Percentiles rank a stretch among this genome's conserved stretches.
These are phyloP conservation scores for Falco columbarius DNA, from an alignment of 2,797 vertebrate genomes.

Conservation along the genomic window DNA sequence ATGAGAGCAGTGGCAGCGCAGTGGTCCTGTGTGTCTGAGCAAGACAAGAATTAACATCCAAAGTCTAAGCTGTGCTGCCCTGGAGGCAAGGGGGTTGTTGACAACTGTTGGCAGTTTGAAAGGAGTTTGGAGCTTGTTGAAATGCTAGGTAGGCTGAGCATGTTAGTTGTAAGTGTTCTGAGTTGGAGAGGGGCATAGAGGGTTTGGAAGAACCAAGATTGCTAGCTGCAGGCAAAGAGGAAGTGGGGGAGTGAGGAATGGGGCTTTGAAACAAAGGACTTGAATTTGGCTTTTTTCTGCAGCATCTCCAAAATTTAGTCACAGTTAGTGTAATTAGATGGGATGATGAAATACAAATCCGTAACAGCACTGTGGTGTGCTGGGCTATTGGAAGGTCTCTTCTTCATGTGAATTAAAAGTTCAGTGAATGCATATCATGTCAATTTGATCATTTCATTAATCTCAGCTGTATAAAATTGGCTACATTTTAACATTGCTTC, in stretches of 20 bases:
- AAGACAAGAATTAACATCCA: not conserved
- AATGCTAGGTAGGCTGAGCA: not conserved
- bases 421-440: not conserved
- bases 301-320: not conserved
- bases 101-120: not conserved
- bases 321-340: not conserved
- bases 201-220: not conserved
- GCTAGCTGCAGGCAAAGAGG: not conserved
- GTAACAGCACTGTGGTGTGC: not conserved
- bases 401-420: not conserved
- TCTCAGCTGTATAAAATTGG: constrained; percentile 3
- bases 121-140: not conserved
- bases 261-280: not conserved
- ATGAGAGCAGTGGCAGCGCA: accelerated
- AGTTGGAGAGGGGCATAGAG: not conserved
- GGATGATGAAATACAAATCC: not conserved
- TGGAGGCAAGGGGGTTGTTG: too few relatives aligned
- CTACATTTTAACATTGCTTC: not conserved
- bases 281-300: not conserved
- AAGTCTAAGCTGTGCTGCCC: not conserved
- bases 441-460: not conserved
- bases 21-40: not conserved
- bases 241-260: not conserved
- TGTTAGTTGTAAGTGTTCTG: not conserved
- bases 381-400: not conserved